Percentiles rank a stretch among this genome's conserved stretches.
phyloP scores from a whole-genome alignment of 2,888 invertebrate genomes.

The Cryptus viduatorius region DNA sequence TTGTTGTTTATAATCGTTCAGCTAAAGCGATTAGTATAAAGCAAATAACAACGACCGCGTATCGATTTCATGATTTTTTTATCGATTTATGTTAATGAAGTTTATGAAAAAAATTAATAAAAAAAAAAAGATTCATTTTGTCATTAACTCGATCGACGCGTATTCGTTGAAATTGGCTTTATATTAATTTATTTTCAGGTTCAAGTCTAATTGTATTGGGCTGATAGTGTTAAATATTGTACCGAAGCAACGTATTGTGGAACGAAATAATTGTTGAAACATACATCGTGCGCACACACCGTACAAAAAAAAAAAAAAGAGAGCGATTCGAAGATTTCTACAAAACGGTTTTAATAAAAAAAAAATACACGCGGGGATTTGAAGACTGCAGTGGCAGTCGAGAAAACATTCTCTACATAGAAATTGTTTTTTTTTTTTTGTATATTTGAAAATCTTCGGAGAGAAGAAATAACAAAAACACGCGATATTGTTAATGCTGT shows the following conservation, averaged over 20 bases:
- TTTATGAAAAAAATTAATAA: neutral
- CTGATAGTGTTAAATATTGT: slow-evolving; percentile 61
- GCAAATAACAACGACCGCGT: slow-evolving; percentile 49
- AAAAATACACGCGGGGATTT: slow-evolving; percentile 23
- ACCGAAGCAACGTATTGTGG: slow-evolving; percentile 54
- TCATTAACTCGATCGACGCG: slow-evolving; percentile 29
- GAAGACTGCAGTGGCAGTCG: slow-evolving; percentile 50
- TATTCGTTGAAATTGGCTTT: slow-evolving; percentile 61
- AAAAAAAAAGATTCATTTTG: slow-evolving; percentile 5
- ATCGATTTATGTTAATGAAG: neutral
- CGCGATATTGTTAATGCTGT: slow-evolving; percentile 16
- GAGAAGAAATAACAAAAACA: neutral
- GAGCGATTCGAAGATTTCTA: slow-evolving; percentile 22
- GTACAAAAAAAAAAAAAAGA: slow-evolving; percentile 19
- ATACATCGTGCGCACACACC: slow-evolving; percentile 23
- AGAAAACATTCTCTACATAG: slow-evolving; percentile 21
- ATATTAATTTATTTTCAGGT: slow-evolving; percentile 65
- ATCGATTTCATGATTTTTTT: slow-evolving; percentile 29
- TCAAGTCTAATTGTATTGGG: slow-evolving; percentile 66
- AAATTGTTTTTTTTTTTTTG: slow-evolving; percentile 25
- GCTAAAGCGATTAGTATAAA: slow-evolving; percentile 35
- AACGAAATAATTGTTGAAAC: slow-evolving; percentile 35
- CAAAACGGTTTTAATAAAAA: neutral
- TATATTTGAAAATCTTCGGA: slow-evolving; percentile 38
- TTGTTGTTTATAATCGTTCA: slow-evolving; percentile 9